These are phyloP conservation scores for Nemopilema nomurai DNA, from an alignment of 30 jellyfish, hydroid and myxozoan genomes.

Conservation along the genomic window DNA sequence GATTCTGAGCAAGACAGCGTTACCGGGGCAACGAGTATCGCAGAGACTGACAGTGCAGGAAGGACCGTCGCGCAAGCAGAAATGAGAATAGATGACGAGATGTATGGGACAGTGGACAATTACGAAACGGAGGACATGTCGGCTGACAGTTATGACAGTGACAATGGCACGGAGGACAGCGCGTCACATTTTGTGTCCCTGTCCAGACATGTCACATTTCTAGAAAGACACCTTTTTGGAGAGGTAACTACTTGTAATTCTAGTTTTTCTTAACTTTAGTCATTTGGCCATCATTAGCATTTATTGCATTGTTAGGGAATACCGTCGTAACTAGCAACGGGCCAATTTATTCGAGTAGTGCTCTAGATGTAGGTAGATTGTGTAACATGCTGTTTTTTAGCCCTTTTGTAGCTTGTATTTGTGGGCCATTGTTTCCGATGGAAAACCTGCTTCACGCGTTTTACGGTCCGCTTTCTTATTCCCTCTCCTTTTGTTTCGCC, in stretches of 20 bases:
- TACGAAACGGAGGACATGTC: constrained; percentile 18
- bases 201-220: constrained; percentile 14
- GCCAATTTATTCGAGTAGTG: too few species aligned
- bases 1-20: constrained; percentile 23
- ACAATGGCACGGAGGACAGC: constrained; percentile 57
- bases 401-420: too few species aligned
- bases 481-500: too few species aligned
- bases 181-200: constrained; percentile 25
- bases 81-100: constrained; percentile 29
- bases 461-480: too few species aligned
- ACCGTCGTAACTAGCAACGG: too few species aligned
- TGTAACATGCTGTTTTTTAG: too few species aligned
- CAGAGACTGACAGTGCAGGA: background rate
- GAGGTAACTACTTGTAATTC: too few species aligned
- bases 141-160: constrained; percentile 44
- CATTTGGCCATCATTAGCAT: too few species aligned
- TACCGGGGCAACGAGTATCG: background rate
- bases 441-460: too few species aligned
- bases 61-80: constrained; percentile 24
- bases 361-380: too few species aligned
- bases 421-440: too few species aligned
- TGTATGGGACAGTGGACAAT: background rate
- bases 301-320: too few species aligned
- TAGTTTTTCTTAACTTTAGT: background rate
- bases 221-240: constrained; percentile 35